Evolutionary conservation across 2,113 vertebrate species (phyloP).

Genomic region (Setophaga petechia): DNA sequence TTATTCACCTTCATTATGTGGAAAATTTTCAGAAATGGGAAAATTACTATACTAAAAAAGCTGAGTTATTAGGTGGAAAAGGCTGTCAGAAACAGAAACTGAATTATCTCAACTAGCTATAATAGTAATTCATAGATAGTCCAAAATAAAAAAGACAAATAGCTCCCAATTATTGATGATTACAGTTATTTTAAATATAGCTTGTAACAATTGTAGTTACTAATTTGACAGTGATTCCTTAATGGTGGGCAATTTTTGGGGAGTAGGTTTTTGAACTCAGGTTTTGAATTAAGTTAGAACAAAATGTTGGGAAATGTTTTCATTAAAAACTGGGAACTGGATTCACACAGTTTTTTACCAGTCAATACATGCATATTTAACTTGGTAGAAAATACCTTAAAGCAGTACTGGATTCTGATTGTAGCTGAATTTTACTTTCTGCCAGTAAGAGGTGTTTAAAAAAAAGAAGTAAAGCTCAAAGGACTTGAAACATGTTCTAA

Average conservation of each 20-base stretch:
- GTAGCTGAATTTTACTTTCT: background rate
- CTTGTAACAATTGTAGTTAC: background rate
- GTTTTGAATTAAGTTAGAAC: background rate
- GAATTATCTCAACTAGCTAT: background rate
- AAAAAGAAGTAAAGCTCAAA: background rate
- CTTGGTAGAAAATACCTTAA: background rate
- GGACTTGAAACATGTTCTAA: background rate
- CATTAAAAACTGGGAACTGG: background rate
- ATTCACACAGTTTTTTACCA: background rate
- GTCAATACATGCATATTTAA: background rate
- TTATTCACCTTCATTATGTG: background rate
- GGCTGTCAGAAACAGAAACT: conserved; percentile 7
- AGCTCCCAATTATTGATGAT: background rate
- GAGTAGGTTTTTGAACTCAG: background rate
- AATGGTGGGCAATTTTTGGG: background rate
- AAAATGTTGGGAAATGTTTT: background rate
- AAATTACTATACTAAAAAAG: background rate
- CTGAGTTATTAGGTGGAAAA: background rate
- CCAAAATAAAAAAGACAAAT: background rate
- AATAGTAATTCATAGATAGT: background rate
- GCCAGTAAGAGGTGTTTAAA: background rate
- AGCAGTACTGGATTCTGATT: background rate
- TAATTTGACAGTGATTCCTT: conserved; percentile 11
- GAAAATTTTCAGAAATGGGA: background rate
- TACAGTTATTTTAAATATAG: background rate